Base-by-base conservation (phyloP, 2,113 vertebrate species). In the Zosterops borbonicus region DNA sequence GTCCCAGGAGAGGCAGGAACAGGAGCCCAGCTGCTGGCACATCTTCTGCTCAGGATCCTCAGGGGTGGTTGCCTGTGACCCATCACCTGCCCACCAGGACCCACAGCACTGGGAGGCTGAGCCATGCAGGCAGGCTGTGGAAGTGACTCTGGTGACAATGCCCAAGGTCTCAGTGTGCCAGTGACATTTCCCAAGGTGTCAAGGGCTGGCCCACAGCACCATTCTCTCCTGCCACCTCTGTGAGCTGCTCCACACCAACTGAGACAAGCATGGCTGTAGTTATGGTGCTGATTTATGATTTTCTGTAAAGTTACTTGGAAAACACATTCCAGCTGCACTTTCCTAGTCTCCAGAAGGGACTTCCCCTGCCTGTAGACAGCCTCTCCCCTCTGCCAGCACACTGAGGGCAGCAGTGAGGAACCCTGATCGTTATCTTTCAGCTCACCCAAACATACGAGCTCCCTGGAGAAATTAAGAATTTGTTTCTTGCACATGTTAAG, bases 41-140 rank as follows among this genome's bases (percentile, higher is more conserved):
- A 42, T 42, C n/a, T 20, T 19, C 56, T 83, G n/a, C 53, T 16
- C 4, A 25, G 56, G 12, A 15, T 1, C 5, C 1, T 1, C 0
- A 0, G 12, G 24, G 19, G 3, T 9, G 29, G 35, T 0, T 11
- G 15, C 35, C 52, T 17, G 11, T 4, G 9, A 31, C 27, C 70
- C 73, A 7, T 7, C 6, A 1, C 16, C 25, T 6, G 22, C 50
- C 29, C 14, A 1, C 5, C 0, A 0, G 31, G 7, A 28, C 24
- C 77, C 0, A 0, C 33, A 13, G 46, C 5, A 0, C 1, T 5
- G 76, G 2, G 18, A 39, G 50, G 6, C 71, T 33, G 58, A 33
- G 37, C 50, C 22, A 3, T 6, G 47, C 53, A 58, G 59, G 31
- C 53, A 31, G 41, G 12, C 0, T 1, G 25, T 19, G 23, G 11